A percentile compares a stretch with the other conserved stretches of the same genome.
phyloP scores from a whole-genome alignment of 35 echinoderm and acorn worm species.

The Chiridota heheva region DNA sequence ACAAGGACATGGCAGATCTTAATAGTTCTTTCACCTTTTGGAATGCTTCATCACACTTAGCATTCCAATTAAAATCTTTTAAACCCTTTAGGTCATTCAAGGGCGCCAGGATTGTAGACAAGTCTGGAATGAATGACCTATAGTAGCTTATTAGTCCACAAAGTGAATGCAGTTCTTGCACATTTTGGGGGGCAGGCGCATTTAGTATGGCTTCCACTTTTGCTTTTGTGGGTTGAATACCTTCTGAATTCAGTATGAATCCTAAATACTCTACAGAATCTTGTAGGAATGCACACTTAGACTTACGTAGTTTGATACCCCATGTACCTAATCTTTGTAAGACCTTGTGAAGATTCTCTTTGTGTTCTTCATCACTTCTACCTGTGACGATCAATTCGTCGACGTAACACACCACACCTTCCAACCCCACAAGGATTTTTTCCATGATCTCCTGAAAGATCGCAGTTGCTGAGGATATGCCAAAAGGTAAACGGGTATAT shows the following conservation, averaged over 20 bases:
- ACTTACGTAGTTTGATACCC: constrained; percentile 25
- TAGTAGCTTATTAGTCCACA: constrained; percentile 41
- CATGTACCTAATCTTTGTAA: constrained; percentile 13
- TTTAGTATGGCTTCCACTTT: constrained; percentile 47
- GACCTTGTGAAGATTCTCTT: constrained; percentile 27
- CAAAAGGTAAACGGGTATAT: constrained; percentile 43
- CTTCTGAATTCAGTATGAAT: constrained; percentile 27
- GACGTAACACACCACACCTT: constrained; percentile 19
- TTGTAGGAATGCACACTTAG: constrained; percentile 36
- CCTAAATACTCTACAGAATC: constrained; percentile 12
- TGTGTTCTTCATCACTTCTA: constrained; percentile 19
- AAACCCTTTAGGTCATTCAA: constrained; percentile 37
- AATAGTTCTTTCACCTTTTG: background rate
- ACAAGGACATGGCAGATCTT: constrained; percentile 13
- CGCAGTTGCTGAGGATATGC: constrained; percentile 21
- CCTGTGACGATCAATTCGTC: constrained; percentile 61
- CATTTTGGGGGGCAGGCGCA: constrained; percentile 35
- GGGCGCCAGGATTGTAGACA: constrained; percentile 34
- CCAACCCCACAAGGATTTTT: constrained; percentile 23
- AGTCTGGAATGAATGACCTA: background rate
- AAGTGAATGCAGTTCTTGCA: constrained; percentile 25
- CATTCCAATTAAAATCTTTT: constrained; percentile 3
- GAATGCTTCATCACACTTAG: constrained; percentile 25
- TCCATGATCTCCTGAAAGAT: constrained; percentile 54
- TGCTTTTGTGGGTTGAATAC: constrained; percentile 32